phyloP scores from a whole-genome alignment of 2,888 invertebrate genomes.

The Ochropleura leucogaster region DNA sequence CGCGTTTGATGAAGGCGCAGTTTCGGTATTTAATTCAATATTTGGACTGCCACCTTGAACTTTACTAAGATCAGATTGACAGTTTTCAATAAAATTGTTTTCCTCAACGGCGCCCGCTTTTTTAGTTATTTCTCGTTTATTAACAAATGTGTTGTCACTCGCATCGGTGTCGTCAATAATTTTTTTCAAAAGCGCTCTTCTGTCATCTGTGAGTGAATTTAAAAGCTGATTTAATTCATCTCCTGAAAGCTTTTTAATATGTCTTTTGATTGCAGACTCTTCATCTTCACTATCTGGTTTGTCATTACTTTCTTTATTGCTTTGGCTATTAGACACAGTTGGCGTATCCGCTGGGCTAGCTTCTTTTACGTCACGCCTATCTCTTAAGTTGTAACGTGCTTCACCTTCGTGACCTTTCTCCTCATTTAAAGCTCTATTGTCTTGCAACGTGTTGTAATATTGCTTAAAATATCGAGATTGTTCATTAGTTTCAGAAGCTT shows the following conservation, averaged over 20 bases:
- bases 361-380: constrained; percentile 75
- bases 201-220: constrained; percentile 83
- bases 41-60: constrained; percentile 74
- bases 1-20: constrained; percentile 64
- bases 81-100: constrained; percentile 79
- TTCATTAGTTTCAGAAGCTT: constrained; percentile 66
- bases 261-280: constrained; percentile 82
- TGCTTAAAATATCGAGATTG: constrained; percentile 70
- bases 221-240: constrained; percentile 83
- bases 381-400: constrained; percentile 70
- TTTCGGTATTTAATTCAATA: constrained; percentile 71
- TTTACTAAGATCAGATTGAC: constrained; percentile 80
- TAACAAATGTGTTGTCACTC: constrained; percentile 69
- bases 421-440: constrained; percentile 69
- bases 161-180: constrained; percentile 78
- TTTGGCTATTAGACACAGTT: constrained; percentile 49
- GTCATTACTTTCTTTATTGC: constrained; percentile 61
- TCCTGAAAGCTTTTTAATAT: constrained; percentile 82
- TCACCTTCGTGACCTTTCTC: constrained; percentile 69
- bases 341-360: constrained; percentile 54
- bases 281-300: constrained; percentile 77
- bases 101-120: constrained; percentile 85
- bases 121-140: constrained; percentile 87
- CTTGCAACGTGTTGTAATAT: constrained; percentile 72
- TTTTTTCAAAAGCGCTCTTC: constrained; percentile 81